phyloP scores from a whole-genome alignment of 2,888 invertebrate species.

The Opisthograptis luteolata region DNA sequence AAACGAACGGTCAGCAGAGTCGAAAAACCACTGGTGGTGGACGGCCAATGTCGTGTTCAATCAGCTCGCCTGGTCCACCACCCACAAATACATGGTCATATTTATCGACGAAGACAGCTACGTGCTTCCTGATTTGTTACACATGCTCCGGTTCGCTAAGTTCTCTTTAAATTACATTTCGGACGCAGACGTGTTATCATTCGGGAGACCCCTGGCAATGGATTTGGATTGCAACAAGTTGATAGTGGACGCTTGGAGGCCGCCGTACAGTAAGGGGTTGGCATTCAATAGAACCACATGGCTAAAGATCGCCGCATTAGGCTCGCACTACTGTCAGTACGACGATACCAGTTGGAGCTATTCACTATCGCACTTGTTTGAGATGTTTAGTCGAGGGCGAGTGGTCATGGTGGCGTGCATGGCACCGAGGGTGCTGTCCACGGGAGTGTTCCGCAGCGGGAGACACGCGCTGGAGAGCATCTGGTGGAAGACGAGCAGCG shows the following conservation, averaged over 20 bases:
- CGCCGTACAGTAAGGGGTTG: slow-evolving; percentile 51
- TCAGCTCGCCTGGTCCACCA: slow-evolving; percentile 35
- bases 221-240: slow-evolving; percentile 43
- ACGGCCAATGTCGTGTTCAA: slow-evolving; percentile 54
- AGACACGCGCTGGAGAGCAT: slow-evolving; percentile 26
- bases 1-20: slow-evolving; percentile 42
- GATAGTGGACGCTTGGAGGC: slow-evolving; percentile 53
- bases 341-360: slow-evolving; percentile 60
- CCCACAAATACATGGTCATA: slow-evolving; percentile 43
- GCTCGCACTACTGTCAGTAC: slow-evolving; percentile 49
- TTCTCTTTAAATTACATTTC: slow-evolving; percentile 40
- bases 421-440: slow-evolving; percentile 50
- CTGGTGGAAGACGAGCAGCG: slow-evolving; percentile 10
- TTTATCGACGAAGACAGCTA: slow-evolving; percentile 56
- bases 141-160: slow-evolving; percentile 46
- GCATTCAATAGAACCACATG: slow-evolving; percentile 56
- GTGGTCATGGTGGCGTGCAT: slow-evolving; percentile 45
- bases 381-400: slow-evolving; percentile 35
- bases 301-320: slow-evolving; percentile 41
- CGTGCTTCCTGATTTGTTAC: slow-evolving; percentile 55
- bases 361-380: slow-evolving; percentile 51
- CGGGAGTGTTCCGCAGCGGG: slow-evolving; percentile 35
- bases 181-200: slow-evolving; percentile 45
- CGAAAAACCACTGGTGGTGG: slow-evolving; percentile 69
- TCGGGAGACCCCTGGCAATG: slow-evolving; percentile 44